A percentile compares a stretch with the other conserved stretches of the same genome.
Evolutionary conservation across 1,140 invertebrate genomes (phyloP).

Genomic region (Drosophila pachea): DNA sequence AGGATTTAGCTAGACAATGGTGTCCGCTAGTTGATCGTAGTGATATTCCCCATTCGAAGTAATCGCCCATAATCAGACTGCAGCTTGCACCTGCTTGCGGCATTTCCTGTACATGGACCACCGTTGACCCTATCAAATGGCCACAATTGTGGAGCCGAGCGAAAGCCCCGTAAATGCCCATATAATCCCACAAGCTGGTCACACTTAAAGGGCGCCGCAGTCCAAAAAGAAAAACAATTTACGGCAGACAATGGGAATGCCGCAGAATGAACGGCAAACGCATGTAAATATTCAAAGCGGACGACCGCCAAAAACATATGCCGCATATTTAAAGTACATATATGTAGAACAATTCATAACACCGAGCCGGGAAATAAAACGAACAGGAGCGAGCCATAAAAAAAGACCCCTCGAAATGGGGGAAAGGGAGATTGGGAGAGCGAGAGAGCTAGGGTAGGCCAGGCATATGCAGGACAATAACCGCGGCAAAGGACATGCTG

Average conservation of each 20-base stretch:
- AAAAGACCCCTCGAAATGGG: conserved; percentile 18
- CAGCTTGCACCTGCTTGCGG: no score
- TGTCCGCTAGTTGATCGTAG: no score
- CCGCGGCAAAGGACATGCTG: conserved; percentile 51
- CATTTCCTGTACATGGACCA: neutral
- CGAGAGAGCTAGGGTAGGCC: conserved; percentile 28
- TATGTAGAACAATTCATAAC: conserved; percentile 54
- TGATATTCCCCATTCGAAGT: no score
- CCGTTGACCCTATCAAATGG: neutral
- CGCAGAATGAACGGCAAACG: conserved; percentile 23
- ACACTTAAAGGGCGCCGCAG: conserved; percentile 20
- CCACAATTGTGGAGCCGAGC: neutral
- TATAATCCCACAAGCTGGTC: conserved; percentile 10
- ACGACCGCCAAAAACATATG: conserved; percentile 45
- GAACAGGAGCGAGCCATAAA: neutral
- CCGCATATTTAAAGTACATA: conserved; percentile 42
- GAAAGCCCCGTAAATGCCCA: neutral
- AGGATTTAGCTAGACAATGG: no score
- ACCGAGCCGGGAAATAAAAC: conserved; percentile 25
- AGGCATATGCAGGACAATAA: conserved; percentile 50
- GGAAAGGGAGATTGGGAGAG: conserved; percentile 26
- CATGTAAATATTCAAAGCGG: conserved; percentile 43
- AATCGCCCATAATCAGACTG: no score
- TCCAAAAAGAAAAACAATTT: conserved; percentile 32
- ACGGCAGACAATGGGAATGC: conserved; percentile 36